Percentiles rank a stretch among this genome's conserved stretches.
phyloP scores from a whole-genome alignment of 2,797 vertebrate genomes.

The Bovichtus variegatus region DNA sequence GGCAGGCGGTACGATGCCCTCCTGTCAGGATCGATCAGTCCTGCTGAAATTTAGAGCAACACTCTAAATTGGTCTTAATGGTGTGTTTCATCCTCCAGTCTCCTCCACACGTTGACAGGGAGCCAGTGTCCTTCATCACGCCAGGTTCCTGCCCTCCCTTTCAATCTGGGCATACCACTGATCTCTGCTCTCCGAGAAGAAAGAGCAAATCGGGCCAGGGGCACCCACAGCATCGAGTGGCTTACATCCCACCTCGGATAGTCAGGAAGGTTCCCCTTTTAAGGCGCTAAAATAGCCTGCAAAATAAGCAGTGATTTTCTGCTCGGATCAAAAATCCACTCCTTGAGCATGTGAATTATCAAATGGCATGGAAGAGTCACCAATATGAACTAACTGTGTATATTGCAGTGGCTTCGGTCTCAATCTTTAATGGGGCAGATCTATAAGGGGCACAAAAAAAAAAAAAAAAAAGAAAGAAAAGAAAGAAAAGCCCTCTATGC shows the following conservation, averaged over 20 bases:
- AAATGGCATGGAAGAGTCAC: constrained; percentile 57
- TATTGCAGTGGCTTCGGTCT: constrained; percentile 59
- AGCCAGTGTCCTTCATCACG: constrained; percentile 82
- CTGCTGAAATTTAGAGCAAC: constrained; percentile 87
- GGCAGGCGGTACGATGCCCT: constrained; percentile 85
- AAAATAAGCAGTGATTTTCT: constrained; percentile 71
- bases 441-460: constrained; percentile 62
- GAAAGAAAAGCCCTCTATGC: constrained; percentile 41
- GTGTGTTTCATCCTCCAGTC: constrained; percentile 84
- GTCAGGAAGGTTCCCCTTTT: constrained; percentile 68
- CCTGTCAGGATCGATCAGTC: constrained; percentile 89
- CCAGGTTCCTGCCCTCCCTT: constrained; percentile 80
- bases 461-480: constrained; percentile 33
- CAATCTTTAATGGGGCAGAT: constrained; percentile 69
- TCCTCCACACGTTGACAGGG: constrained; percentile 77
- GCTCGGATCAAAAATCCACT: constrained; percentile 72
- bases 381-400: constrained; percentile 47
- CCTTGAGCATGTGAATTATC: constrained; percentile 61
- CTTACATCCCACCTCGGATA: constrained; percentile 76
- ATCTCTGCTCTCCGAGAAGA: constrained; percentile 81
- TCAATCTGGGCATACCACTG: constrained; percentile 81
- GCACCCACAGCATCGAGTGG: constrained; percentile 72
- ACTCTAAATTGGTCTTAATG: constrained; percentile 88
- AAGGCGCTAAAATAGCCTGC: constrained; percentile 61
- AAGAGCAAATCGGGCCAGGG: constrained; percentile 72